Base-by-base conservation (phyloP, 2,113 vertebrate genomes). In the Corythornis cristatus region DNA sequence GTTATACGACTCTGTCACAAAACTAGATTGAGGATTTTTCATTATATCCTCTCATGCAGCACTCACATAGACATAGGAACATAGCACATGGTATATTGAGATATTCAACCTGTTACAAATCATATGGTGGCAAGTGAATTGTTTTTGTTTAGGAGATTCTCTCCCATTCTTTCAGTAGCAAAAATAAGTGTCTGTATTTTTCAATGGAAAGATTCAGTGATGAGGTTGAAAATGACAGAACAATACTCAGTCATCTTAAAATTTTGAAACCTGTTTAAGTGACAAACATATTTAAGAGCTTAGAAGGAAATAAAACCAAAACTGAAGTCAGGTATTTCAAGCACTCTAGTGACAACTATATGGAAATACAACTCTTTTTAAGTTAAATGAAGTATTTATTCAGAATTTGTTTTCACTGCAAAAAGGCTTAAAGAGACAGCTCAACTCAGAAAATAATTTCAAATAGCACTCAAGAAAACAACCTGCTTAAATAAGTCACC, bases 301-400 rank as follows among this genome's bases (percentile, higher is more conserved):
- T 85, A 57, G 23, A 91, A 75, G 19, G 18, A 78, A 95, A 92
- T 61, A 33, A 78, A 96, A 92, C 25, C 25, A 64, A 85, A 88
- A 21, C 15, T 23, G 35, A 53, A 58, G 11, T 42, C 23, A 83
- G 15, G 14, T 56, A 53, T 65, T 89, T 92, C 40, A 31, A 60
- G 56, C 21, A 50, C 12, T 72, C 10, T 5, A 68, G n/a, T 26
- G 45, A 83, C 83, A 87, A 43, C n/a, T 64, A 28, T 3, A 7
- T 43, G 14, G 26, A 66, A 95, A 88, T 40, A 65, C 13, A 60
- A 65, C 76, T 57, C n/a, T 72, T 88, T 54, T 61, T 14, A 70
- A 53, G 9, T 82, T 54, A 77, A 92, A 67, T 56, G 17, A 82
- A 89, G 6, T 57, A 65, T 35, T 53, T 68, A 54, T 61, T 92